phyloP scores from a whole-genome alignment of 1,140 invertebrate genomes.

The Bilobella aurantiaca region DNA sequence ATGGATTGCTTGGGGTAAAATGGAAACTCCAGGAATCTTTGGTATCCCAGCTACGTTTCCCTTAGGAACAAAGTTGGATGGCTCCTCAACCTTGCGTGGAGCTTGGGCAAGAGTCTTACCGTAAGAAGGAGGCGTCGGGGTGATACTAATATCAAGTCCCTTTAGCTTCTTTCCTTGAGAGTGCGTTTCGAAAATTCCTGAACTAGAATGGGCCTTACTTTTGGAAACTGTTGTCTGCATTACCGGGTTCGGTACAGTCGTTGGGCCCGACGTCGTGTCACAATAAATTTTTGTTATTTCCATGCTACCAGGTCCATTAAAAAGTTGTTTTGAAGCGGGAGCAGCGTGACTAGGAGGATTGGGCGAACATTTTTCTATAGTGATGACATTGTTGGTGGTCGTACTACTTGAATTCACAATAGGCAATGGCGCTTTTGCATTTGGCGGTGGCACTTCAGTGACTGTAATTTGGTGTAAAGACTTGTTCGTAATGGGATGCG shows the following conservation, averaged over 20 bases:
- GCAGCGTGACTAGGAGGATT: conserved; percentile 3
- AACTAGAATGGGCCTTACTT: conserved; percentile 2
- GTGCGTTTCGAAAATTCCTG: conserved; percentile 15
- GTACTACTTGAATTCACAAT: neutral
- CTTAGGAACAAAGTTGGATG: neutral
- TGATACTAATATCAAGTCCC: conserved; percentile 32
- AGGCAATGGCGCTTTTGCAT: neutral
- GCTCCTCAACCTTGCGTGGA: neutral
- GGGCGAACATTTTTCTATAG: conserved; percentile 15
- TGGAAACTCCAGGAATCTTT: conserved; percentile 14
- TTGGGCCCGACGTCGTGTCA: neutral
- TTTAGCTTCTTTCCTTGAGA: conserved; percentile 28
- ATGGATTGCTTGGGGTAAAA: conserved; percentile 1
- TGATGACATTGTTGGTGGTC: conserved; percentile 3
- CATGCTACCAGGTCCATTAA: conserved; percentile 34
- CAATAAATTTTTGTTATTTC: conserved; percentile 35
- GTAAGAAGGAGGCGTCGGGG: conserved; percentile 5
- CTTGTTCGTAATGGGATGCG: conserved; percentile 35
- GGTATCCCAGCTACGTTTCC: neutral
- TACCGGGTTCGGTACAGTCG: too few species aligned
- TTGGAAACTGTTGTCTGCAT: neutral
- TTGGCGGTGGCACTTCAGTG: conserved; percentile 32
- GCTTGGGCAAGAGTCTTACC: neutral
- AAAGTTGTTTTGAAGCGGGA: conserved; percentile 20
- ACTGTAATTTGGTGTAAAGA: conserved; percentile 34